Conservation (phyloP, 2,888 invertebrate species). For the Sesia bembeciformis region DNA sequence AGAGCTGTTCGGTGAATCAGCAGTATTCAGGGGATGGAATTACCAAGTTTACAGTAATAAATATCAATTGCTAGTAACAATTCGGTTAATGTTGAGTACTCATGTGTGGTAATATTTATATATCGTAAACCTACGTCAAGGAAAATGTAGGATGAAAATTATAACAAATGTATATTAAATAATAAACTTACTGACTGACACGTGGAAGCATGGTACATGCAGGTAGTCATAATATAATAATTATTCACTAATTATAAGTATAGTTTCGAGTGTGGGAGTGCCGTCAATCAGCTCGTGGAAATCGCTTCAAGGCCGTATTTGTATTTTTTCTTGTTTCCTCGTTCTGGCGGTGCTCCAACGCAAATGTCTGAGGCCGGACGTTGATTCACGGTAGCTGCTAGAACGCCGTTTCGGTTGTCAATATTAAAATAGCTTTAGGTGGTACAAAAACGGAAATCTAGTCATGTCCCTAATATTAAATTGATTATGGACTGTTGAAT, state of each 20-base stretch:
- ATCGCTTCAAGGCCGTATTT: background rate
- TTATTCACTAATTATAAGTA: too few species aligned
- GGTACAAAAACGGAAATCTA: conserved; percentile 4
- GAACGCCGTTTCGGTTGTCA: conserved; percentile 17
- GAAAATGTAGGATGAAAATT: too few species aligned
- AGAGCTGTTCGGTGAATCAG: background rate
- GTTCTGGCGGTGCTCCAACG: conserved; percentile 39
- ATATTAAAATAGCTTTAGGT: conserved; percentile 15
- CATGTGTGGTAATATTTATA: too few species aligned
- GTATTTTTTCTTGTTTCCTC: conserved; percentile 23
- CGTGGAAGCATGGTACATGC: too few species aligned
- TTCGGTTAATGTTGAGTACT: too few species aligned
- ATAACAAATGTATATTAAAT: too few species aligned
- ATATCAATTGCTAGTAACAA: too few species aligned
- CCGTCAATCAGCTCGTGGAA: conserved; percentile 15
- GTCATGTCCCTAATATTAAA: background rate
- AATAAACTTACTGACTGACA: too few species aligned
- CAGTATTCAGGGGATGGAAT: background rate
- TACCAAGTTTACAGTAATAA: background rate
- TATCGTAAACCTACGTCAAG: too few species aligned
- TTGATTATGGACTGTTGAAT: too few species aligned
- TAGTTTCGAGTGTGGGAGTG: conserved; percentile 14
- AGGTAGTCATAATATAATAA: too few species aligned
- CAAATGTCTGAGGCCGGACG: conserved; percentile 27
- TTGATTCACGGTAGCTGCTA: conserved; percentile 36